Base-by-base conservation (phyloP, 2,113 vertebrate genomes). In the Onychostoma macrolepis region DNA sequence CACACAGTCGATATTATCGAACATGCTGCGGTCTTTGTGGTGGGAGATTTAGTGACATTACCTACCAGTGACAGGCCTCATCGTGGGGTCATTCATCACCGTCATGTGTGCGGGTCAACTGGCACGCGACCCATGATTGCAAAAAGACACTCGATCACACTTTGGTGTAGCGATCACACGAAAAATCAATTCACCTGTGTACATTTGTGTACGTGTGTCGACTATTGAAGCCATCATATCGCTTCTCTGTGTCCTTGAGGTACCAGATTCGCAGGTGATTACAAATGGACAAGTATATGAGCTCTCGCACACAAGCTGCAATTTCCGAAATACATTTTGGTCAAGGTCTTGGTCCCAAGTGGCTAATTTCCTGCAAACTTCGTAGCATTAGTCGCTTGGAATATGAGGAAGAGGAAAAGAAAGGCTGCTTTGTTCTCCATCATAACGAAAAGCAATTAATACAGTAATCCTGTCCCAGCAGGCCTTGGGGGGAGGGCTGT, bases 371-470 rank as follows among this genome's bases (percentile, higher is more conserved):
- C 53, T 69, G 41, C 43, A 80, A 80, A 80, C 26, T 53, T 80
- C 53, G 38, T 38, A 80, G 72, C 6, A 86, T 56, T 72, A 61
- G 45, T 63, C 28, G 79, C 43, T 85, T 28, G 21, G 48, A 48
- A 80, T 58, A 81, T 69, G 81, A 81, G 28, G 50, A 48, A 80
- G 79, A 65, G 38, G 24, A 83, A 43, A 61, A 91, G 76, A 87
- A 79, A 65, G 78, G 83, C 77, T 84, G 87, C 88, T 65, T 89
- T 86, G 85, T 67, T 89, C 80, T 89, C 86, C 69, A 86, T 69
- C 84, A 85, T 77, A 89, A 75, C 81, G 53, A 85, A 75, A 89
- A 82, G 89, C 91, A 93, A 94, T 95, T 94, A 94, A 94, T 93
- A 90, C 85, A 88, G 92, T 90, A 90, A 91, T 93, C 89, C 79